phyloP scores from a whole-genome alignment of 2,888 invertebrate genomes.

The Harpalus rubripes region DNA sequence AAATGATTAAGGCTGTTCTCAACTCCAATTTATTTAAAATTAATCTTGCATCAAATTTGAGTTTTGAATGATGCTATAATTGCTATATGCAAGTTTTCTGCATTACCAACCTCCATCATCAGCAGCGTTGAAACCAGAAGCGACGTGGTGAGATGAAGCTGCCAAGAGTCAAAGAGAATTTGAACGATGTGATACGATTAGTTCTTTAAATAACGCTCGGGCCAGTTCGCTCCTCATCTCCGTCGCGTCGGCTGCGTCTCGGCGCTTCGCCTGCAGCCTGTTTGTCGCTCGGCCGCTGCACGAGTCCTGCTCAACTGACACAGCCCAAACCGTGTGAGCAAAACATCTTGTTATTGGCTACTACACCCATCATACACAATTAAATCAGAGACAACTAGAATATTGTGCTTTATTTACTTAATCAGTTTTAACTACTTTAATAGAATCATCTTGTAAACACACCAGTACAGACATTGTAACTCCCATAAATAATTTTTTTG shows the following conservation, averaged over 20 bases:
- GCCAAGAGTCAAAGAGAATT: conserved; percentile 40
- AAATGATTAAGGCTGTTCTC: no score
- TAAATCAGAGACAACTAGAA: conserved; percentile 6
- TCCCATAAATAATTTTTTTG: no score
- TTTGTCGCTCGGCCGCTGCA: not conserved
- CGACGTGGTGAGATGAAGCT: conserved; percentile 4
- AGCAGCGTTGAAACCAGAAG: conserved; percentile 23
- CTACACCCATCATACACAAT: not conserved
- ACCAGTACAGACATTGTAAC: not conserved
- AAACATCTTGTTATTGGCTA: conserved; percentile 28
- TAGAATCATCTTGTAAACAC: conserved; percentile 59
- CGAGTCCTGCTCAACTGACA: not conserved
- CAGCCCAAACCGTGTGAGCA: not conserved
- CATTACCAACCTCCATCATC: conserved; percentile 15
- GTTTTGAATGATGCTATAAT: no score
- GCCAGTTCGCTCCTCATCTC: conserved; percentile 29
- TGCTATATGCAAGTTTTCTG: not conserved
- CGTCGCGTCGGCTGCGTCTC: conserved; percentile 48
- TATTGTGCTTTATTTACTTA: conserved; percentile 47
- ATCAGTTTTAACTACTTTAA: conserved; percentile 55
- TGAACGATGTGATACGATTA: conserved; percentile 53
- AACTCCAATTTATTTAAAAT: no score
- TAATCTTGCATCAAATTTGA: no score
- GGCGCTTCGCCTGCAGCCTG: conserved; percentile 17
- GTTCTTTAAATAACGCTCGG: conserved; percentile 61